Evolutionary conservation across 2,113 vertebrate species (phyloP).

Genomic region (Pollimyrus isidori): DNA sequence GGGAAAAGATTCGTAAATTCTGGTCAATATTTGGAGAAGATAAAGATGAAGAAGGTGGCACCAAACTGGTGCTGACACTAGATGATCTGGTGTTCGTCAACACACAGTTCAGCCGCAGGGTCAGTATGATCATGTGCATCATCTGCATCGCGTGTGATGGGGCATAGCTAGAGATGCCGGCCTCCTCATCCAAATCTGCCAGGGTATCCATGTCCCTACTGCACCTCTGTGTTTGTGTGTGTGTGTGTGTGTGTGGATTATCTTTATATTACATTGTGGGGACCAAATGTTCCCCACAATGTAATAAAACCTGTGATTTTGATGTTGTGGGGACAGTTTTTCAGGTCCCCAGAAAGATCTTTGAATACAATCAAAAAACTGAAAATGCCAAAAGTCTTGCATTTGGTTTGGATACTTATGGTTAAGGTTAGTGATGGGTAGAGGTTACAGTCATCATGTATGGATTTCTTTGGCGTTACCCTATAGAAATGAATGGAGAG

Average conservation of each 20-base stretch:
- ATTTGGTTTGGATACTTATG: no score
- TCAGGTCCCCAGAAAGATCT: no score
- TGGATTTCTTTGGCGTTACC: no score
- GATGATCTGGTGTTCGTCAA: slow-evolving; percentile 18
- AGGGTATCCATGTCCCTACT: background rate
- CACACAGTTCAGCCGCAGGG: slow-evolving; percentile 19
- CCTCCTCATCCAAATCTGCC: background rate
- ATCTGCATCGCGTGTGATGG: background rate
- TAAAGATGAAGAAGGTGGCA: background rate
- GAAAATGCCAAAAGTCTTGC: no score
- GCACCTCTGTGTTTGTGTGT: background rate
- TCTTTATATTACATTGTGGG: no score
- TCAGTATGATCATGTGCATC: background rate
- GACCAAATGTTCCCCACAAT: no score
- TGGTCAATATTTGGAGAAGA: background rate
- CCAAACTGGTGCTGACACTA: slow-evolving; percentile 12
- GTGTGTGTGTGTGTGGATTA: background rate
- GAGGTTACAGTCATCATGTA: no score
- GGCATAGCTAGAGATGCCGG: background rate
- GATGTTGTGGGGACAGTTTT: no score
- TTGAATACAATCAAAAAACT: no score
- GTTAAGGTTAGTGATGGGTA: no score
- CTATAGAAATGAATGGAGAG: no score
- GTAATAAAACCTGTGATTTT: no score
- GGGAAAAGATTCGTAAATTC: background rate